Evolutionary conservation across 2,797 vertebrate species (phyloP).

Genomic region (Coendou prehensilis): DNA sequence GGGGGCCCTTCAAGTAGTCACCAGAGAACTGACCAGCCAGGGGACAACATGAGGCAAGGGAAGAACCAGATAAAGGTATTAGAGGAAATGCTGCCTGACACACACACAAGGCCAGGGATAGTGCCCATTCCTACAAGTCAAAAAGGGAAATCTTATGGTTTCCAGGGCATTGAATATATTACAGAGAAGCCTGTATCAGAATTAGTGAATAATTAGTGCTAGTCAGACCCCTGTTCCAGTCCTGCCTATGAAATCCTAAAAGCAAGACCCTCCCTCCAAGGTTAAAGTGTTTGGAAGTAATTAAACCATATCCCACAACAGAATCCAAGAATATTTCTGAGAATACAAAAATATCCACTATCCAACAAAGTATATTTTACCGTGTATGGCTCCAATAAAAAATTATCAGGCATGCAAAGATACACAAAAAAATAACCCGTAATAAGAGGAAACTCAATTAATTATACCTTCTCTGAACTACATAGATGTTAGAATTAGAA

Average conservation of each 20-base stretch:
- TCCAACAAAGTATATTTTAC: neutral
- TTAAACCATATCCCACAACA: neutral
- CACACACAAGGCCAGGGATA: neutral
- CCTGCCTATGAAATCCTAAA: neutral
- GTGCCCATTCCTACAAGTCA: neutral
- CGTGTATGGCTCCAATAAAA: neutral
- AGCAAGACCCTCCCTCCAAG: neutral
- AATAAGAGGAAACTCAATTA: neutral
- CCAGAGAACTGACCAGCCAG: neutral
- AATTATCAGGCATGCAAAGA: neutral
- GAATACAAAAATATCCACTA: neutral
- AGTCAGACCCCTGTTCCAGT: neutral
- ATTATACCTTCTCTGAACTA: neutral
- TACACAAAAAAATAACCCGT: neutral
- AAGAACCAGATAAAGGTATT: neutral
- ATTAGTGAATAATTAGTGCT: neutral
- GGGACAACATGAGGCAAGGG: neutral
- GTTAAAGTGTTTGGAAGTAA: constrained; percentile 9
- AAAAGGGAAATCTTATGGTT: neutral
- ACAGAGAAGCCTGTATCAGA: neutral
- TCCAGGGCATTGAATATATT: neutral
- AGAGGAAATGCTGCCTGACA: neutral
- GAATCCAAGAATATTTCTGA: neutral
- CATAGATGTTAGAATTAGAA: neutral
- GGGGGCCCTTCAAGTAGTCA: neutral